Base-by-base conservation (phyloP, 2,888 invertebrate species). In the Noctua janthe region DNA sequence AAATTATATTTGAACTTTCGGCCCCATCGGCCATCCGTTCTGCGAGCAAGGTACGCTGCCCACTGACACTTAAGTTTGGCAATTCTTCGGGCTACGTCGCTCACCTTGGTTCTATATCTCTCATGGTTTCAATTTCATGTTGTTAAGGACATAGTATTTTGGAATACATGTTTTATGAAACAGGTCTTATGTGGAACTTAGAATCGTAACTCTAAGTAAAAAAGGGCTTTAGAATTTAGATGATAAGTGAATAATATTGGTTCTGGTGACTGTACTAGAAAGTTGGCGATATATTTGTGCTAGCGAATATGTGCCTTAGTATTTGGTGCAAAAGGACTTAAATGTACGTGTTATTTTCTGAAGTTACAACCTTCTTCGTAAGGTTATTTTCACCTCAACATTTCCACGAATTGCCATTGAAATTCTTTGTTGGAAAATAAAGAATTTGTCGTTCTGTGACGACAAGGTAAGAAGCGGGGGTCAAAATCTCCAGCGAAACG, bases 211-310 rank as follows among this genome's bases (percentile, higher is more conserved):
- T 51, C 17, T 51, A 51, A 51, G 15, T 17, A 17, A 2, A 51
- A 54, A 54, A 54, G 20, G 17, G 17, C 54, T 54, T 54, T 20
- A 20, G 7, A 17, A 54, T 54, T 54, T 20, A 17, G 17, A 13
- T 51, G 17, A 17, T 23, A 23, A 8, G 8, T 54, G 8, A 54
- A 23, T 54, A 54, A 54, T 23, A 54, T 23, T 54, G 20, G 2
- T 54, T 54, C 20, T 54, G 8, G 23, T 56, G 56, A 56, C 56
- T 23, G 67, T 64, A 35, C 17, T 62, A 29, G 20, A n/a, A n/a
- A 2, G 5, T 15, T 49, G 54, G 39, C 56, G 39, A 23, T 56
- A 47, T 86, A 51, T 85, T 78, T 76, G 51, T 66, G 47, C 39
- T 20, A 70, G 62, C 17, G 62, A 72, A 70, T 72, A 76, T 69